These are phyloP conservation scores for Drosophila dives DNA, from an alignment of 2,888 invertebrate species.

Conservation along the genomic window DNA sequence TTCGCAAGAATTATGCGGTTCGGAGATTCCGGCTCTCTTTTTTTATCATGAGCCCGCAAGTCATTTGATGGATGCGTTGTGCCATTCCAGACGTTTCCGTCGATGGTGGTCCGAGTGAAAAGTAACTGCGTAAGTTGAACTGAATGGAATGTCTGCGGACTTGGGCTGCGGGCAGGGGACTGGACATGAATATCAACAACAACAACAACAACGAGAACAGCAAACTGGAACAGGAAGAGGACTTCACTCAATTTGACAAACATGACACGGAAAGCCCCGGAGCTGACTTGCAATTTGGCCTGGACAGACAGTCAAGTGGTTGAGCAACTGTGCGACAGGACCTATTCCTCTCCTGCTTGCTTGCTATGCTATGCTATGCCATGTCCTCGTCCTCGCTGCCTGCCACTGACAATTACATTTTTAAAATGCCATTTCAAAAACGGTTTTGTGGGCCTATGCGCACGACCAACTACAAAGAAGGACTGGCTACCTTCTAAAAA, in stretches of 20 bases:
- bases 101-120: conserved; percentile 19
- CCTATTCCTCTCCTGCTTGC: neutral
- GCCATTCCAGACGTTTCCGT: conserved; percentile 22
- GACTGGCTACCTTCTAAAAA: neutral
- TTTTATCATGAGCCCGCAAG: conserved; percentile 41
- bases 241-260: conserved; percentile 77
- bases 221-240: conserved; percentile 38
- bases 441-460: conserved; percentile 54
- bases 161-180: conserved; percentile 20
- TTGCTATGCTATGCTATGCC: neutral
- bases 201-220: neutral
- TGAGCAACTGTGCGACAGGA: conserved; percentile 17
- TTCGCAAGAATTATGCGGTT: conserved; percentile 23
- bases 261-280: conserved; percentile 73
- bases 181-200: conserved; percentile 53
- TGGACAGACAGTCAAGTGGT: conserved; percentile 51
- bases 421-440: conserved; percentile 70
- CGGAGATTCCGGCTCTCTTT: conserved; percentile 1
- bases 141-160: conserved; percentile 27
- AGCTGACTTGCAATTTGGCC: conserved; percentile 67
- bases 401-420: conserved; percentile 69
- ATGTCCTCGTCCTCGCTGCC: conserved; percentile 3
- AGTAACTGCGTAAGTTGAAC: conserved; percentile 34
- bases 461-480: conserved; percentile 48
- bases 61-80: conserved; percentile 50